Base-by-base conservation (phyloP, 2,113 vertebrate species). In the Lampris megalopsis region DNA sequence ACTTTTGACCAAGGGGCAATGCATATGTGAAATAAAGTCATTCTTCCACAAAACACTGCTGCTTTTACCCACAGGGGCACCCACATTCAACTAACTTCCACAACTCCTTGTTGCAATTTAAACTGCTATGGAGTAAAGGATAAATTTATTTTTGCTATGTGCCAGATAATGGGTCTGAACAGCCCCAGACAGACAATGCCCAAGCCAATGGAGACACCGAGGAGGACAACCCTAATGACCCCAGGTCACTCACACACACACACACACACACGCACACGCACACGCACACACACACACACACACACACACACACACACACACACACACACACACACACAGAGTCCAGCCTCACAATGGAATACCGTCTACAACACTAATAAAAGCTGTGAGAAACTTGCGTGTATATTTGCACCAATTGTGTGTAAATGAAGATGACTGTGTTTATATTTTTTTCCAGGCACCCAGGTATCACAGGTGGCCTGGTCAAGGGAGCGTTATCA, bases 401-500 rank as follows among this genome's bases (percentile, higher is more conserved):
- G 54, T 45, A 5, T 57, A 4, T 7, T 57, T 57, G 54, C 24
- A 24, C 24, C 24, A 24, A 24, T 24, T 24, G 24, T 56, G 3
- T 56, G 8, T 56, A 5, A 13, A n/a, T 56, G 53, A 24, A n/a
- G n/a, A 9, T 7, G 35, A 58, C n/a, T 6, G 36, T 59, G 36
- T 60, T 36, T 60, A 38, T 59, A 7, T 59, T 7, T 63, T 13
- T 49, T 5, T 37, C 45, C 73, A 66, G 84, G 24, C 78, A 83
- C 37, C 90, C 88, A 79, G 94, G 97, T 86, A 94, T 98, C 85
- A 96, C 97, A 61, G 96, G 95, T 71, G 97, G 96, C 37, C 90
- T 99, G 3, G 88, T 99, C 74, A 98, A 98, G 81, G 97, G 97
- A 77, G 97, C 97, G 50, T 91, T 98, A 82, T 98, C 97, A 0